phyloP scores from a whole-genome alignment of 2,888 invertebrate genomes.

The Andrena hattorfiana region DNA sequence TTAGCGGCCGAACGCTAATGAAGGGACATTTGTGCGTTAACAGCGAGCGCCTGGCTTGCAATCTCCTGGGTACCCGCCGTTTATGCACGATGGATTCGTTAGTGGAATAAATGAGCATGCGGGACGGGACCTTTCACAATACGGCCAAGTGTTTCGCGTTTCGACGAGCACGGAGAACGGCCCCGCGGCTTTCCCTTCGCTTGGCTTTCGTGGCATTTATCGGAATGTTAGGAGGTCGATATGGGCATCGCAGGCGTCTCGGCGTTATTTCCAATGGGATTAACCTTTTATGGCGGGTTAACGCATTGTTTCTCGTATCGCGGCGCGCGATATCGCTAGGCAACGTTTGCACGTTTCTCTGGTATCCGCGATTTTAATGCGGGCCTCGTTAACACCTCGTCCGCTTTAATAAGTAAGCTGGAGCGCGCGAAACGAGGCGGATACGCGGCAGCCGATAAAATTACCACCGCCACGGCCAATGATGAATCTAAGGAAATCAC shows the following conservation, averaged over 20 bases:
- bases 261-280: constrained; percentile 8
- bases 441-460: constrained; percentile 31
- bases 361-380: not conserved
- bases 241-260: constrained; percentile 23
- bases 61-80: constrained; percentile 22
- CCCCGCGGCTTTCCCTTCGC: constrained; percentile 37
- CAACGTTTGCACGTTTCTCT: not conserved
- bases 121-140: constrained; percentile 14
- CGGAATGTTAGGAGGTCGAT: constrained; percentile 62
- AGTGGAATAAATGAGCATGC: constrained; percentile 30
- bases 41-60: constrained; percentile 17
- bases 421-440: constrained; percentile 32
- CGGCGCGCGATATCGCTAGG: not conserved
- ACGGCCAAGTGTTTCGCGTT: not conserved
- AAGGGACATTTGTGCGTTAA: constrained; percentile 48
- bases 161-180: constrained; percentile 1
- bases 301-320: not conserved
- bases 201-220: constrained; percentile 62
- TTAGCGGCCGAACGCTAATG: constrained; percentile 33
- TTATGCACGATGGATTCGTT: constrained; percentile 30
- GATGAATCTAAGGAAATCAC: not conserved
- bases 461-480: constrained; percentile 12
- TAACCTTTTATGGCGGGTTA: constrained; percentile 1
- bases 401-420: constrained; percentile 32
- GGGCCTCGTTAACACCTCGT: constrained; percentile 39